Percentiles rank a stretch among this genome's conserved stretches.
phyloP scores from a whole-genome alignment of 2,797 vertebrate genomes.

The Pelochelys cantorii region DNA sequence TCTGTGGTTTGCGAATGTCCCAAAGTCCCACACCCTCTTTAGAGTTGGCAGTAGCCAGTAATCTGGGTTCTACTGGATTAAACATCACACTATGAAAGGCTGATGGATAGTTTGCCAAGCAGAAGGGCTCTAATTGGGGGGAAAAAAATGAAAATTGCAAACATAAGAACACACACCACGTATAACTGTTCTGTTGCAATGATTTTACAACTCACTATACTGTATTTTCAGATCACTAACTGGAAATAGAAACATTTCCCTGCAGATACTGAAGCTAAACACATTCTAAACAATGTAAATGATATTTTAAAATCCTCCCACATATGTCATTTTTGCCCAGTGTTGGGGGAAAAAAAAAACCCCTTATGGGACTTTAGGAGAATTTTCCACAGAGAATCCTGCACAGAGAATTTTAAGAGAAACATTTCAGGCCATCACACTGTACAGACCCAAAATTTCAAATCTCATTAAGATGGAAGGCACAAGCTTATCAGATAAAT shows the following conservation, averaged over 20 bases:
- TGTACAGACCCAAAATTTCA: constrained; percentile 3
- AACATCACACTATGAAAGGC: constrained; percentile 99
- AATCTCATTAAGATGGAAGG: not conserved
- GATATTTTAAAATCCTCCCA: constrained; percentile 42
- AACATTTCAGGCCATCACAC: not conserved
- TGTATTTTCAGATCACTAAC: constrained; percentile 40
- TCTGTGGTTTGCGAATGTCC: constrained; percentile 98
- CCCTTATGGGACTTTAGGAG: constrained; percentile 30
- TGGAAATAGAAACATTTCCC: constrained; percentile 46
- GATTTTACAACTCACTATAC: constrained; percentile 30
- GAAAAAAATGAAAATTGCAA: constrained; percentile 53
- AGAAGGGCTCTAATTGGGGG: constrained; percentile 91
- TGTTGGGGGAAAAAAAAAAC: constrained; percentile 43
- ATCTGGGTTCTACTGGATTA: constrained; percentile 95
- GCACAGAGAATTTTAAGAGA: not conserved
- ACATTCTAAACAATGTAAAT: constrained; percentile 10
- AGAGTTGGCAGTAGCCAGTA: constrained; percentile 98
- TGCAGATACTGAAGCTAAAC: constrained; percentile 42
- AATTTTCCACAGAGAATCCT: not conserved
- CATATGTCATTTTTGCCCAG: not conserved
- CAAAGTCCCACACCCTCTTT: constrained; percentile 98
- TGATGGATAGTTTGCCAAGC: constrained; percentile 97
- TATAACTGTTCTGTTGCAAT: not conserved
- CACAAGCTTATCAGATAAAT: not conserved
- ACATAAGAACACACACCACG: constrained; percentile 39